Conservation (phyloP, 2,888 invertebrate species). For the Tenthredo mesomela region DNA sequence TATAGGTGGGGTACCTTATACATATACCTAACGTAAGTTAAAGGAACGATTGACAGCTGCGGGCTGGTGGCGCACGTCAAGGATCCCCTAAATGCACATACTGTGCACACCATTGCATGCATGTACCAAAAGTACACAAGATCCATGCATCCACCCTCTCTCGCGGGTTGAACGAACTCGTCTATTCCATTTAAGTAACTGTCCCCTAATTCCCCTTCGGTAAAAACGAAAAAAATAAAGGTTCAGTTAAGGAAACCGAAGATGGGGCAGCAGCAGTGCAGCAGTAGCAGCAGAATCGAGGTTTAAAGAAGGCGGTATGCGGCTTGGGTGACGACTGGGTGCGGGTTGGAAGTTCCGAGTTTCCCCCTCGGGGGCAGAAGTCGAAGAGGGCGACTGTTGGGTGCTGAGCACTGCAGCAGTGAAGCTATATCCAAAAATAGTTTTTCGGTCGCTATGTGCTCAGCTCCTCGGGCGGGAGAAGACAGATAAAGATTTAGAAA, state of each 20-base stretch:
- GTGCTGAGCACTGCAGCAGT: no score
- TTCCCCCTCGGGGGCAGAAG: constrained; percentile 5
- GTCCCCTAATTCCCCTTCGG: constrained; percentile 26
- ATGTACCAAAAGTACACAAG: constrained; percentile 29
- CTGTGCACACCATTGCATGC: no score
- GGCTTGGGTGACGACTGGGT: constrained; percentile 49
- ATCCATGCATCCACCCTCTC: neutral
- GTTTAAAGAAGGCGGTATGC: constrained; percentile 17
- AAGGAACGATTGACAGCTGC: constrained; percentile 49
- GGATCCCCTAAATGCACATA: constrained; percentile 16
- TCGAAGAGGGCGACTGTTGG: constrained; percentile 66
- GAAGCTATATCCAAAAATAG: constrained; percentile 66
- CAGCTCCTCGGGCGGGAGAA: constrained; percentile 54
- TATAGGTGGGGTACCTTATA: no score
- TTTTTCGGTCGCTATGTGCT: constrained; percentile 53
- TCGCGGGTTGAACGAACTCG: constrained; percentile 66
- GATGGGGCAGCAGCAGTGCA: constrained; percentile 24
- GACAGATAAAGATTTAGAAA: constrained; percentile 58
- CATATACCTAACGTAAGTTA: neutral
- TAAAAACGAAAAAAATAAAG: neutral
- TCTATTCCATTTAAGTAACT: constrained; percentile 27
- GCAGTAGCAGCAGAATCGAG: neutral
- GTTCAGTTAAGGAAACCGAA: constrained; percentile 5
- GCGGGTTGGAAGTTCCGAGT: constrained; percentile 12
- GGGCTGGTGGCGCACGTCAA: constrained; percentile 35